Percentiles rank a stretch among this genome's conserved stretches.
These are phyloP conservation scores for Platypus cylindrus DNA, from an alignment of 2,888 invertebrate genomes.

Conservation along the genomic window DNA sequence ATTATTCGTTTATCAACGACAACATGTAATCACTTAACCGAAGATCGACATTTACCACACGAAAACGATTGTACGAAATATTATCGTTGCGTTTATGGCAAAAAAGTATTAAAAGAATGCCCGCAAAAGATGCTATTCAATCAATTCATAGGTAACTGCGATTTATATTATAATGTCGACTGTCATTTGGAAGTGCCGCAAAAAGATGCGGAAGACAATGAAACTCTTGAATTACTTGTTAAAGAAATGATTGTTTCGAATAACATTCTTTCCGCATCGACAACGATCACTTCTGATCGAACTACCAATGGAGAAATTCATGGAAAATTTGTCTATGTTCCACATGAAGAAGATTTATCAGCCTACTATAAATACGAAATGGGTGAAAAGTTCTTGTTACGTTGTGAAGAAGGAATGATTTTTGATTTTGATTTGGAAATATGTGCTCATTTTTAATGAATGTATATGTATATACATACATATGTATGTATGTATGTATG, in stretches of 20 bases:
- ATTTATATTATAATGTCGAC: constrained; percentile 19
- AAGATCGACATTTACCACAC: constrained; percentile 19
- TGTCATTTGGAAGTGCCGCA: constrained; percentile 3
- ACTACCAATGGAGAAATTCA: not conserved
- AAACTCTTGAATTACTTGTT: too few species aligned
- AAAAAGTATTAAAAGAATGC: constrained; percentile 19
- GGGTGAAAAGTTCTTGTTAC: constrained; percentile 17
- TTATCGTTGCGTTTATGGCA: constrained; percentile 21
- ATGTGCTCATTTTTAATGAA: too few species aligned
- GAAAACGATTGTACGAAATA: constrained; percentile 19
- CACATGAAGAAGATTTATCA: constrained; percentile 19
- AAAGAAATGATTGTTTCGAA: too few species aligned
- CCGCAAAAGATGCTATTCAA: constrained; percentile 22
- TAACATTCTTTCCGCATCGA: too few species aligned
- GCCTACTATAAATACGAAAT: constrained; percentile 20
- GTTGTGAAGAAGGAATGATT: constrained; percentile 19
- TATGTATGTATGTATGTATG: too few species aligned
- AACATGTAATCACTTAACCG: constrained; percentile 6
- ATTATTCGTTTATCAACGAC: not conserved
- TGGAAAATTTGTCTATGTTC: constrained; percentile 13
- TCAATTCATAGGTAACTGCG: constrained; percentile 19
- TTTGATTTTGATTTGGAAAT: constrained; percentile 18
- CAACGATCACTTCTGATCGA: too few species aligned
- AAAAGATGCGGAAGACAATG: not conserved
- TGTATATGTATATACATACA: too few species aligned